Evolutionary conservation across 2,888 invertebrate genomes (phyloP), one percentile per base, ranked within the genome.

Genomic region (Amaurobius ferox): DNA sequence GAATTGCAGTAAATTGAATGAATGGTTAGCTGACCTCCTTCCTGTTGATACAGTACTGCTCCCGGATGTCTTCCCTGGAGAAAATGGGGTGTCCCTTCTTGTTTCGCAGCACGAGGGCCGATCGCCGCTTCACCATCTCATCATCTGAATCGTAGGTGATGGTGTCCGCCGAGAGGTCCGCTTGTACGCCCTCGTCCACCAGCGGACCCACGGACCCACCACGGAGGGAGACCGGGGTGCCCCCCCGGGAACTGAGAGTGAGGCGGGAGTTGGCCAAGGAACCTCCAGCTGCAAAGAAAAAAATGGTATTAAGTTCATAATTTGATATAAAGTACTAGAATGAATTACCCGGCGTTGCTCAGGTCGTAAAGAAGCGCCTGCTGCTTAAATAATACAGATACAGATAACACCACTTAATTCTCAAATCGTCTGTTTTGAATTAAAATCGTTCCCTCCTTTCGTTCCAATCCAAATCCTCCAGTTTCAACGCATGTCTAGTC

Each of bases 21-120:
- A n/a, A 35, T 35, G 35, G 35, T n/a, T n/a, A n/a, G 16, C 62
- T 95, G 91, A 97, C 92, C 92, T 97, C 96, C 91, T 96, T 94
- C 92, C 95, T 96, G 91, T 95, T 97, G 92, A 97, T 96, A 93
- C 97, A 97, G 93, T 97, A 97, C 92, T 97, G 97, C 91, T 97
- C 97, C 89, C 89, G 94, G 92, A 97, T 97, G 93, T 96, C 96
- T 92, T 96, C 93, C 91, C 96, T 95, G 87, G 96, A 96, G 93
- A 97, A 97, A 68, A 91, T 89, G 67, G 91, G 91, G 64, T 90
- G 90, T 48, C 90, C 89, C 70, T 89, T 89, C 68, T 89, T 90
- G 62, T 86, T 88, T n/a, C 88, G 79, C 55, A 87, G 79, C 61
- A 86, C 70, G 55, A 86, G 77, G 28, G 85, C 80, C 55, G 86